These are phyloP conservation scores for Tetranychus truncatus DNA, from an alignment of 2,888 invertebrate genomes.

Conservation along the genomic window DNA sequence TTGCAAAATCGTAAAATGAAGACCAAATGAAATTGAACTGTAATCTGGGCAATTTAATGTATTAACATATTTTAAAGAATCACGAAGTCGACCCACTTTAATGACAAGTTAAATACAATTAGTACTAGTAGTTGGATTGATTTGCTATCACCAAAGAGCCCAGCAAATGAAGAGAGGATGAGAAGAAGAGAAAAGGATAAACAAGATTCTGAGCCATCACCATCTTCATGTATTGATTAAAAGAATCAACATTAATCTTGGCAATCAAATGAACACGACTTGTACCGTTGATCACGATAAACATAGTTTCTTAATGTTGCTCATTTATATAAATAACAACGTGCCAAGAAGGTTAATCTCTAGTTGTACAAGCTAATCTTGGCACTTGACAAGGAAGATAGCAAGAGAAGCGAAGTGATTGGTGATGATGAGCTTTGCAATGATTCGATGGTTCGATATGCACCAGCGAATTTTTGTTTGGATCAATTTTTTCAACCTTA, in stretches of 20 bases:
- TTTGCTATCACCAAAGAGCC: not conserved
- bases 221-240: not conserved
- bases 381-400: not conserved
- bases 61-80: not conserved
- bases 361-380: not conserved
- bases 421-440: not conserved
- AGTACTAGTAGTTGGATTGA: not conserved
- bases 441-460: not conserved
- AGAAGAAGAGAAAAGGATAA: not conserved
- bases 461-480: not conserved
- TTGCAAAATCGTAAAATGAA: too few species aligned
- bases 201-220: not conserved
- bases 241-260: not conserved
- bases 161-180: not conserved
- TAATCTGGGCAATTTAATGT: too few species aligned
- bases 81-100: not conserved
- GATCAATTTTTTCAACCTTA: not conserved
- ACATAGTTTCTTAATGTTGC: not conserved
- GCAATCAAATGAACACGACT: not conserved
- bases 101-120: not conserved
- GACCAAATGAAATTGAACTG: too few species aligned
- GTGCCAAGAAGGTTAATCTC: not conserved
- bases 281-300: not conserved
- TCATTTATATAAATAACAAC: not conserved
- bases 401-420: not conserved